Evolutionary conservation across 2,113 vertebrate genomes (phyloP), one percentile per base, ranked within the genome.

Genomic region (Forbesichthys agassizii): DNA sequence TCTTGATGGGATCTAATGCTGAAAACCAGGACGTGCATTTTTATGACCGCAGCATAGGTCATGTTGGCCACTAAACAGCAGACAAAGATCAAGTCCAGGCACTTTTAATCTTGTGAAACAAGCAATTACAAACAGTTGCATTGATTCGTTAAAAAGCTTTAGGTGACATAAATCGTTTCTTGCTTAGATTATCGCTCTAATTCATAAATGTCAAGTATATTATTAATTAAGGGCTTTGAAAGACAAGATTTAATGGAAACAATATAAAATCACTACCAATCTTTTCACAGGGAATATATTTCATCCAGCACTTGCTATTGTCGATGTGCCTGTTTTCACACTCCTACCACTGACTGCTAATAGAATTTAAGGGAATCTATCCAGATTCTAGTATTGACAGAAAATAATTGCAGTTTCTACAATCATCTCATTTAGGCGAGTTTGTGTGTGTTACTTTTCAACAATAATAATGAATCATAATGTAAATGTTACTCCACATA

Each of bases 81-180:
- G 94, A 90, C 88, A 91, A 93, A 94, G 95, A 96, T 96, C 97
- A 96, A 92, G 92, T 91, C 94, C 93, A 91, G 95, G 94, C 94
- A 95, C 96, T 96, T 98, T 98, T 96, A 96, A 98, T 98, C 96
- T 98, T 96, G 94, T 98, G 97, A 97, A 97, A 98, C 97, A 98
- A 98, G 95, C 95, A 96, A 98, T 99, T 98, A 98, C 97, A 97
- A 98, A 99, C 95, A 98, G 94, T 96, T 94, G 93, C 95, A 98
- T 98, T 95, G 97, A 99, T 98, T 97, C 95, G 95, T 96, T 99
- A 97, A 99, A 99, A 98, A 96, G 98, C 97, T 98, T 96, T 93
- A 88, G 94, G 94, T 95, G 96, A 97, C 96, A 98, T 98, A 97
- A 98, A 98, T 98, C 95, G 95, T 96, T 98, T 95, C 94, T 92